phyloP scores from a whole-genome alignment of 1,140 invertebrate species.

The Caenorhabditis latens region DNA sequence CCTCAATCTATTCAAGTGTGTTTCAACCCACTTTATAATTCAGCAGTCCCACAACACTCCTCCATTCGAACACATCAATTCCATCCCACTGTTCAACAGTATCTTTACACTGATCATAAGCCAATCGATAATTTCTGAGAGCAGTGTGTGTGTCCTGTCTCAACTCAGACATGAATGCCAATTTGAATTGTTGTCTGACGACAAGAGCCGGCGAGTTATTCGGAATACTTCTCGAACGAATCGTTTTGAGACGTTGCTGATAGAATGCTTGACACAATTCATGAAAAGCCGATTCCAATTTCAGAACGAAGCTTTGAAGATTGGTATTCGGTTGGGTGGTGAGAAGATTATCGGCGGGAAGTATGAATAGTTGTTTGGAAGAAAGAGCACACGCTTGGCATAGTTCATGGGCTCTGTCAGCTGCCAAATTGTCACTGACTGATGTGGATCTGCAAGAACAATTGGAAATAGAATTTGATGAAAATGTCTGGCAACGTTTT shows the following conservation, averaged over 20 bases:
- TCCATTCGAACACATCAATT: constrained; percentile 91
- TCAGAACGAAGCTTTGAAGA: constrained; percentile 81
- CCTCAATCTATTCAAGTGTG: too few relatives aligned
- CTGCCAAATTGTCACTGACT: constrained; percentile 79
- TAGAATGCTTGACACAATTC: constrained; percentile 93
- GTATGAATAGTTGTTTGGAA: constrained; percentile 90
- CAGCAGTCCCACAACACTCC: constrained; percentile 92
- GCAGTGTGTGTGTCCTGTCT: constrained; percentile 89
- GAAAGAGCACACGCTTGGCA: constrained; percentile 91
- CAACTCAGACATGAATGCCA: constrained; percentile 93
- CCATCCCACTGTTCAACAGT: constrained; percentile 89
- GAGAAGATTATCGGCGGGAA: constrained; percentile 80
- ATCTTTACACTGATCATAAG: constrained; percentile 86
- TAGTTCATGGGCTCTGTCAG: constrained; percentile 88
- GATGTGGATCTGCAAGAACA: constrained; percentile 3
- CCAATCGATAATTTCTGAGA: constrained; percentile 91
- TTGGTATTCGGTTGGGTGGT: constrained; percentile 82
- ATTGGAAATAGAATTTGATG: too few relatives aligned
- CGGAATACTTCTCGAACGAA: constrained; percentile 81
- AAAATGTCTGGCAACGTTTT: too few relatives aligned
- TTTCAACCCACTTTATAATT: constrained; percentile 87
- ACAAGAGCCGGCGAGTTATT: constrained; percentile 77
- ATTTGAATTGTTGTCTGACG: constrained; percentile 95
- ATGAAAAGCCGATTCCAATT: constrained; percentile 90
- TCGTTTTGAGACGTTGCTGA: constrained; percentile 82